These are phyloP conservation scores for Drosophila dives DNA, from an alignment of 2,888 invertebrate genomes.

Conservation along the genomic window DNA sequence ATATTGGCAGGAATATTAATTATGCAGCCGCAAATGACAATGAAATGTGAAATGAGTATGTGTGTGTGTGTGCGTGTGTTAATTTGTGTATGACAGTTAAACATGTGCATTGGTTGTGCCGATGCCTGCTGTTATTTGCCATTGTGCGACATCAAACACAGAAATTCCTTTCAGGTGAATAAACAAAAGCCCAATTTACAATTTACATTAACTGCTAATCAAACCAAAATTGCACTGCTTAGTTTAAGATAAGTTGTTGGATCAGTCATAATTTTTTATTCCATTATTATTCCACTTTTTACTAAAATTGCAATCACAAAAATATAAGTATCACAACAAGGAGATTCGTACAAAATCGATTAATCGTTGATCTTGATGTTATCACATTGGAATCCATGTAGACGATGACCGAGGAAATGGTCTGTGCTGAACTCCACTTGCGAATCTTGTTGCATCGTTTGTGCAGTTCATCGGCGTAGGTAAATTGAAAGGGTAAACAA, in stretches of 20 bases:
- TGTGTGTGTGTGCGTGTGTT: slow-evolving; percentile 1
- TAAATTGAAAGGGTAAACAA: slow-evolving; percentile 54
- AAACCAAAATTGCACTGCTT: not conserved
- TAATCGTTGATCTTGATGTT: slow-evolving; percentile 17
- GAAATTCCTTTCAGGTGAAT: not conserved
- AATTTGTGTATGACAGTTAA: slow-evolving; percentile 18
- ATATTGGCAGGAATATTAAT: slow-evolving; percentile 46
- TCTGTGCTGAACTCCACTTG: not conserved
- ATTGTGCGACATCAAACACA: slow-evolving; percentile 34
- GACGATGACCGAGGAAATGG: slow-evolving; percentile 58
- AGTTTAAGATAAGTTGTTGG: not conserved
- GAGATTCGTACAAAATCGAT: slow-evolving; percentile 10
- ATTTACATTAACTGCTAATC: slow-evolving; percentile 5
- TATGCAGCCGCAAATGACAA: slow-evolving; percentile 58
- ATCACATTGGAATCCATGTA: slow-evolving; percentile 60
- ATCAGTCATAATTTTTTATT: not conserved
- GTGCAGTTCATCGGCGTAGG: slow-evolving; percentile 45
- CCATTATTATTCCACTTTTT: slow-evolving; percentile 1
- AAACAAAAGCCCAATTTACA: not conserved
- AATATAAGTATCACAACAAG: slow-evolving; percentile 27
- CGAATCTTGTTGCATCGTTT: slow-evolving; percentile 25
- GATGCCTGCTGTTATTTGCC: slow-evolving; percentile 34
- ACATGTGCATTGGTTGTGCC: slow-evolving; percentile 19
- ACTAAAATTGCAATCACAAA: slow-evolving; percentile 19
- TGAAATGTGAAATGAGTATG: slow-evolving; percentile 44